These are phyloP conservation scores for Sylvilagus floridanus DNA, from an alignment of 2,797 vertebrate genomes.

Conservation along the genomic window DNA sequence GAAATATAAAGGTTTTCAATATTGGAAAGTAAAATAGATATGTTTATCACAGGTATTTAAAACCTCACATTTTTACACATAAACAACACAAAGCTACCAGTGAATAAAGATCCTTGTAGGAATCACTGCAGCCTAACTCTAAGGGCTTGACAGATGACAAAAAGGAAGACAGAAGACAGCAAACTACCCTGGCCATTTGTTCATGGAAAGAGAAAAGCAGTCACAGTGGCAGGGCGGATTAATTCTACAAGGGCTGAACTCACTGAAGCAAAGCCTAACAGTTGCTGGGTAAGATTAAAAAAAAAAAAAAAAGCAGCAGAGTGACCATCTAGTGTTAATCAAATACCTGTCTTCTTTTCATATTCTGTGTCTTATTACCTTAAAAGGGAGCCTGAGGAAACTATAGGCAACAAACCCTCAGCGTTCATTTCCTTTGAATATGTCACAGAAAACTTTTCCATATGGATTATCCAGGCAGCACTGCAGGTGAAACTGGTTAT, in stretches of 20 bases:
- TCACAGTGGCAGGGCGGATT: not conserved
- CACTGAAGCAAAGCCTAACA: not conserved
- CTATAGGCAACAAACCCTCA: not conserved
- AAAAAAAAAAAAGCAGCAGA: not conserved
- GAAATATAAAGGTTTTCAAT: not conserved
- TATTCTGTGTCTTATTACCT: not conserved
- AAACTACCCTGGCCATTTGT: not conserved
- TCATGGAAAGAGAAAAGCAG: not conserved
- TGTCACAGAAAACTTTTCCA: slow-evolving; percentile 25
- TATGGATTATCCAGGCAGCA: not conserved
- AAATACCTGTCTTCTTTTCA: not conserved
- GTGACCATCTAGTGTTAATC: not conserved
- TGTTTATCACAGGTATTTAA: slow-evolving; percentile 6
- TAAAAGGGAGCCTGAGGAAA: not conserved
- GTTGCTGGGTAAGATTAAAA: not conserved
- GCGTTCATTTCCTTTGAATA: not conserved
- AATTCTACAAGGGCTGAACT: not conserved
- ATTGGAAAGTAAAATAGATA: slow-evolving; percentile 48
- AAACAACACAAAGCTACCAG: slow-evolving; percentile 34
- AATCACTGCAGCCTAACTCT: not conserved
- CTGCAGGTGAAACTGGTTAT: not conserved
- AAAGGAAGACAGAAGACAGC: slow-evolving; percentile 47
- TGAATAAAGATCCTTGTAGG: not conserved
- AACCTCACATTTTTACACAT: not conserved
- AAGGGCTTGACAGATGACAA: not conserved